Percentiles rank a stretch among this genome's conserved stretches.
phyloP scores from a whole-genome alignment of 2,113 vertebrate genomes.

The Girardinichthys multiradiatus region DNA sequence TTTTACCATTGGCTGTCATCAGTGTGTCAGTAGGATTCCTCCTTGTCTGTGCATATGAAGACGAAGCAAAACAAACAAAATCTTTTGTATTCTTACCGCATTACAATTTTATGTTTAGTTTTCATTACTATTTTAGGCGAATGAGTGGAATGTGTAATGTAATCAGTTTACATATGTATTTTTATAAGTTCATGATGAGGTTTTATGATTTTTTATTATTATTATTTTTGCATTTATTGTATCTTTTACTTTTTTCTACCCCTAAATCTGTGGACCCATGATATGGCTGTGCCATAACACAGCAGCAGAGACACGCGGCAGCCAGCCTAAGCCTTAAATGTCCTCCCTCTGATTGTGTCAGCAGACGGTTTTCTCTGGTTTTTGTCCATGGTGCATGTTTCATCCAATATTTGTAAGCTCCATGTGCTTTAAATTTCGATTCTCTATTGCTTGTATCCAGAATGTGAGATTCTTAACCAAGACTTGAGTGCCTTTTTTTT shows the following conservation, averaged over 20 bases:
- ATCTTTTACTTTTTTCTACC: slow-evolving; percentile 57
- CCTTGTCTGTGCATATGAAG: slow-evolving; percentile 52
- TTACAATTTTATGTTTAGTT: slow-evolving; percentile 70
- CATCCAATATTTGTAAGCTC: slow-evolving; percentile 49
- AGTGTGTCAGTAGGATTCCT: slow-evolving; percentile 61
- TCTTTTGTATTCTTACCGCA: slow-evolving; percentile 68
- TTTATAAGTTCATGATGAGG: slow-evolving; percentile 65
- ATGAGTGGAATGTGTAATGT: slow-evolving; percentile 67
- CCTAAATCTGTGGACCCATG: slow-evolving; percentile 62
- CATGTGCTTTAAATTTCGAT: slow-evolving; percentile 27
- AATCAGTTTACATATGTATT: slow-evolving; percentile 79
- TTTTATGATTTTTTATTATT: slow-evolving; percentile 41
- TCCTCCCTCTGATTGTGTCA: slow-evolving; percentile 65
- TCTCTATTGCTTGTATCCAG: slow-evolving; percentile 28
- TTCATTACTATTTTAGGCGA: slow-evolving; percentile 73
- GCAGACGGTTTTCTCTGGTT: slow-evolving; percentile 53
- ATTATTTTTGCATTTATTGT: slow-evolving; percentile 61
- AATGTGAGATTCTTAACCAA: slow-evolving; percentile 13
- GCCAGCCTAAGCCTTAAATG: slow-evolving; percentile 42
- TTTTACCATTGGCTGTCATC: slow-evolving; percentile 56
- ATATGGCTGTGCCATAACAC: slow-evolving; percentile 70
- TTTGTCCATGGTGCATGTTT: slow-evolving; percentile 57
- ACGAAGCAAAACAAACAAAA: slow-evolving; percentile 46
- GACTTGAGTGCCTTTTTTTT: slow-evolving; percentile 9
- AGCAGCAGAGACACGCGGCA: slow-evolving; percentile 57